A percentile compares a stretch with the other conserved stretches of the same genome.
Conservation (phyloP, 2,113 vertebrate genomes). For the Pseudonaja textilis region DNA sequence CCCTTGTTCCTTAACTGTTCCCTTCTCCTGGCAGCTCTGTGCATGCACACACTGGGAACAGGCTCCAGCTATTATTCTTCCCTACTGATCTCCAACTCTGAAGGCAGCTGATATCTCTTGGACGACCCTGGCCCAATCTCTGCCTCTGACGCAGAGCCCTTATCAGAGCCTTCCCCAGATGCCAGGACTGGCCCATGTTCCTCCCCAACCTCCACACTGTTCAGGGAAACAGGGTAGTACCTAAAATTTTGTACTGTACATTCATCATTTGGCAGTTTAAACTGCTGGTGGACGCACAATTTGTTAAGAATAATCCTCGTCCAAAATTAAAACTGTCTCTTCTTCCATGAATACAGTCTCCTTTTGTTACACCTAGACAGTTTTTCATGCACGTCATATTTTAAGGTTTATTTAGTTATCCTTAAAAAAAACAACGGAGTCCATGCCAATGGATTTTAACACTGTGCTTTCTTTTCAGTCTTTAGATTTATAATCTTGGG, state of each 20-base stretch:
- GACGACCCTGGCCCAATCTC: no score
- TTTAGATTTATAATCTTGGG: neutral
- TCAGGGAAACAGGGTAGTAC: neutral
- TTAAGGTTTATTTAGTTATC: neutral
- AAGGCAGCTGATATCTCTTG: no score
- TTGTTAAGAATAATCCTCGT: neutral
- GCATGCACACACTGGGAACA: no score
- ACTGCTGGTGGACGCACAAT: neutral
- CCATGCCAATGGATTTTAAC: neutral
- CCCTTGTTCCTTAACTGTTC: no score
- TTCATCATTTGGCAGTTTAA: neutral
- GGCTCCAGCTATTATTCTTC: no score
- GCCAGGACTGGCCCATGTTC: no score
- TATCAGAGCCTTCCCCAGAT: no score
- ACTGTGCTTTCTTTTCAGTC: neutral
- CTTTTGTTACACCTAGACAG: neutral
- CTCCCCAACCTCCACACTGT: no score
- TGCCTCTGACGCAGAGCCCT: no score
- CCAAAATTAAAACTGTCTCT: neutral
- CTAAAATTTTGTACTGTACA: neutral
- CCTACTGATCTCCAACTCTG: no score
- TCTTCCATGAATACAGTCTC: neutral
- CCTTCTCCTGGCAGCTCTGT: no score
- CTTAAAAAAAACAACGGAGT: neutral
- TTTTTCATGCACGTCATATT: neutral